phyloP scores from a whole-genome alignment of 2,888 invertebrate species.

The Myathropa florea region DNA sequence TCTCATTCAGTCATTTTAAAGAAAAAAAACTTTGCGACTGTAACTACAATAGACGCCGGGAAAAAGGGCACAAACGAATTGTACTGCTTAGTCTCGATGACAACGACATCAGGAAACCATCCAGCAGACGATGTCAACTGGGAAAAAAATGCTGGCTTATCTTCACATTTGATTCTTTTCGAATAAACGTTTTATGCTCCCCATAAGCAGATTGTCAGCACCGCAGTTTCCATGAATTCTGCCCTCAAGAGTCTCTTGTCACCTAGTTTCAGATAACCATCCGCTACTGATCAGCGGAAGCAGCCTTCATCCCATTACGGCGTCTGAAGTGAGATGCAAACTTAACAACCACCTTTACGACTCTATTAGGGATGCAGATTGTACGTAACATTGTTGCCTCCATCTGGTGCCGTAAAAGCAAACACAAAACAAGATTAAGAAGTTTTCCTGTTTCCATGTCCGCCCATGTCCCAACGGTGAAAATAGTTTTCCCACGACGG shows the following conservation, averaged over 20 bases:
- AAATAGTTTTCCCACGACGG: neutral
- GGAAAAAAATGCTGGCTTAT: neutral
- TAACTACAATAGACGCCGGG: no score
- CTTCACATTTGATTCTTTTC: neutral
- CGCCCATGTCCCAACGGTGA: neutral
- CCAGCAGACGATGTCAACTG: neutral
- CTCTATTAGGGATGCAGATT: slow-evolving; percentile 1
- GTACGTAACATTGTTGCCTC: slow-evolving; percentile 3
- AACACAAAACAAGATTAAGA: slow-evolving; percentile 27
- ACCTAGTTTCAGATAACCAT: neutral
- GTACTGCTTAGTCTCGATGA: neutral
- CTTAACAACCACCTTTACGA: neutral
- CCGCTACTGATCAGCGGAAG: neutral
- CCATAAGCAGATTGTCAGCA: neutral
- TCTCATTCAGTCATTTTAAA: neutral
- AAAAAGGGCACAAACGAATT: no score
- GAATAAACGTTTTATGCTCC: neutral
- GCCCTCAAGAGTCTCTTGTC: neutral
- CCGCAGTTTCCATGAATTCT: neutral
- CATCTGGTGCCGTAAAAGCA: neutral
- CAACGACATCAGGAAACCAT: neutral
- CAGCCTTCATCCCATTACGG: neutral
- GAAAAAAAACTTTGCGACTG: no score
- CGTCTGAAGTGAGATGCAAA: neutral
- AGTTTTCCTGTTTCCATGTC: slow-evolving; percentile 3